These are phyloP conservation scores for Sylvicola fuscatus DNA, from an alignment of 2,888 invertebrate species.

Conservation along the genomic window DNA sequence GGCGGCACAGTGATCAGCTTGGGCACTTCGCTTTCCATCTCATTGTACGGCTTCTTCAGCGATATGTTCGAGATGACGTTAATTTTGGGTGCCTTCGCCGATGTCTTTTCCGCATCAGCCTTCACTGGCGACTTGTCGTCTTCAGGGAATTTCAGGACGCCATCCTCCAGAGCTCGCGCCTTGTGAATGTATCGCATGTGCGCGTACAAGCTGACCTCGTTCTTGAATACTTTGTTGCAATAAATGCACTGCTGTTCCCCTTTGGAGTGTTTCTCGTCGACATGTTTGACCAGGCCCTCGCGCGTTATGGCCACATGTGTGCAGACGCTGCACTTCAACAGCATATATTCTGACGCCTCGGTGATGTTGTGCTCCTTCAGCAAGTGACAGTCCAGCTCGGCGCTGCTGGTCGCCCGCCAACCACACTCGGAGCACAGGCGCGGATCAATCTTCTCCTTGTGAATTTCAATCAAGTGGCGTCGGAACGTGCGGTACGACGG, in stretches of 20 bases:
- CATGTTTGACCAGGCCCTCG: slow-evolving; percentile 46
- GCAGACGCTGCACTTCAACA: slow-evolving; percentile 62
- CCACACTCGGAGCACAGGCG: slow-evolving; percentile 74
- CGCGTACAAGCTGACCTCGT: slow-evolving; percentile 45
- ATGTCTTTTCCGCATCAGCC: slow-evolving; percentile 13
- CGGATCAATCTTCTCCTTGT: slow-evolving; percentile 54
- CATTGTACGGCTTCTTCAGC: slow-evolving; percentile 10
- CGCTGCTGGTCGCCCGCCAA: slow-evolving; percentile 48
- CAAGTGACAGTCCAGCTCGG: slow-evolving; percentile 55
- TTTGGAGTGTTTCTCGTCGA: slow-evolving; percentile 27
- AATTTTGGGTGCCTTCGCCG: slow-evolving; percentile 24
- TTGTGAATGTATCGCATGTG: slow-evolving; percentile 48
- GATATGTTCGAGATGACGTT: slow-evolving; percentile 28
- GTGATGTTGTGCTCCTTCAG: slow-evolving; percentile 60
- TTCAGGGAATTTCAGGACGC: slow-evolving; percentile 35
- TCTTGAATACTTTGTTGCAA: slow-evolving; percentile 50
- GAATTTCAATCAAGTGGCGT: slow-evolving; percentile 61
- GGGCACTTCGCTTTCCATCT: not conserved
- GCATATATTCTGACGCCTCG: slow-evolving; percentile 45
- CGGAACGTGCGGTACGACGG: slow-evolving; percentile 59
- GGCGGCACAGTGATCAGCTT: slow-evolving; percentile 6
- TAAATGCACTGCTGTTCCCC: slow-evolving; percentile 39
- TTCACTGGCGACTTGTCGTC: slow-evolving; percentile 20
- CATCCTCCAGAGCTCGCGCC: slow-evolving; percentile 39
- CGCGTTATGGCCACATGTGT: slow-evolving; percentile 55